Evolutionary conservation across 2,113 vertebrate genomes (phyloP).

Genomic region (Corynorhinus townsendii): DNA sequence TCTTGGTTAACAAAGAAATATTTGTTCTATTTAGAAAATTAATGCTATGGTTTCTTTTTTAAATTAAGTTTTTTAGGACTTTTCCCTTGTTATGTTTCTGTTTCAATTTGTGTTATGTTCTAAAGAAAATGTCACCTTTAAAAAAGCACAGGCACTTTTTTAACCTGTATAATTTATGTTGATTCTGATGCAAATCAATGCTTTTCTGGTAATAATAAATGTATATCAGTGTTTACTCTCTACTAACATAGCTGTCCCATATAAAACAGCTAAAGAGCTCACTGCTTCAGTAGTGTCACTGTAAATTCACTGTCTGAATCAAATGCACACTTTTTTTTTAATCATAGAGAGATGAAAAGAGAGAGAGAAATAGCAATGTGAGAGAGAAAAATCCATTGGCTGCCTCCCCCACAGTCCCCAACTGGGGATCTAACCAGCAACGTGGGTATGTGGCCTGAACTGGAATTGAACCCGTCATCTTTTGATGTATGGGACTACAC

Average conservation of each 20-base stretch:
- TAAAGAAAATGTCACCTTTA: neutral
- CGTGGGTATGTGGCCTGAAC: too few species aligned
- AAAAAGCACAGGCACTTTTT: constrained; percentile 7
- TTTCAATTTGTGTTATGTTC: neutral
- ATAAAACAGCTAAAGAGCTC: neutral
- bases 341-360: too few species aligned
- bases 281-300: neutral
- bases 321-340: neutral
- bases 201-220: neutral
- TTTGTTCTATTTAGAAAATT: neutral
- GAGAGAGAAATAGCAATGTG: too few species aligned
- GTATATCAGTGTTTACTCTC: neutral
- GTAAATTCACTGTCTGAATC: neutral
- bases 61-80: neutral
- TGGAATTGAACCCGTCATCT: too few species aligned
- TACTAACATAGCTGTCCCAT: constrained; percentile 1
- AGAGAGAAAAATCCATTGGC: too few species aligned
- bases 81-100: neutral
- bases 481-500: too few species aligned
- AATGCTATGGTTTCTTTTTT: neutral
- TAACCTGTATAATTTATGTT: neutral
- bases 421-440: too few species aligned
- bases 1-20: neutral
- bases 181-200: neutral
- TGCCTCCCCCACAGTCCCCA: too few species aligned